These are phyloP conservation scores for Cepphus grylle DNA, from an alignment of 2,113 vertebrate genomes.

Conservation along the genomic window DNA sequence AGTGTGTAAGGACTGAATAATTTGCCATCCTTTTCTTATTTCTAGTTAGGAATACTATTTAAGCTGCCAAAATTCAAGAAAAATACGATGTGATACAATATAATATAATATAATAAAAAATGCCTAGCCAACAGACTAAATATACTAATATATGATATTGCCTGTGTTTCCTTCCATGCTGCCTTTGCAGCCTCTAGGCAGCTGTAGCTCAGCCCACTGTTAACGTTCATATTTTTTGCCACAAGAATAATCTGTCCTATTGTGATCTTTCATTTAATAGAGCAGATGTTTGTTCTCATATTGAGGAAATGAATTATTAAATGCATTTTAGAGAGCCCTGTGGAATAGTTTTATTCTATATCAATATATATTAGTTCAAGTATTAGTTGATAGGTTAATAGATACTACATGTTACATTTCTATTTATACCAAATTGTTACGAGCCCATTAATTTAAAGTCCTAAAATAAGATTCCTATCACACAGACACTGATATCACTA, in stretches of 20 bases:
- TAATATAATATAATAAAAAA: neutral
- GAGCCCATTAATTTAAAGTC: neutral
- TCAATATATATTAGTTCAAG: neutral
- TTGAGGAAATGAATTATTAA: neutral
- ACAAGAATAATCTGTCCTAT: neutral
- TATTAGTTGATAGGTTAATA: neutral
- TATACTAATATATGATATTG: neutral
- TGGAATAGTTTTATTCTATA: neutral
- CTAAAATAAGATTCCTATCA: neutral
- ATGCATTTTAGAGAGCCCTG: neutral
- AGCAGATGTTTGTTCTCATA: neutral
- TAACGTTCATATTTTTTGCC: neutral
- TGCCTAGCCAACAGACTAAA: neutral
- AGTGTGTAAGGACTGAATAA: neutral
- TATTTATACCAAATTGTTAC: neutral
- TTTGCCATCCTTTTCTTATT: neutral
- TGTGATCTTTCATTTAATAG: neutral
- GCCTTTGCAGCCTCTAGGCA: neutral
- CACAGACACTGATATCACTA: neutral
- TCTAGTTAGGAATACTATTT: neutral
- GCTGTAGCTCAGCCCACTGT: neutral
- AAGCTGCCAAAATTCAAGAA: neutral
- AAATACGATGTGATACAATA: neutral
- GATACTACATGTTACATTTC: neutral
- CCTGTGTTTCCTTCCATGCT: neutral